Base-by-base conservation (phyloP, 2,797 vertebrate species). In the Cheirogaleus major region DNA sequence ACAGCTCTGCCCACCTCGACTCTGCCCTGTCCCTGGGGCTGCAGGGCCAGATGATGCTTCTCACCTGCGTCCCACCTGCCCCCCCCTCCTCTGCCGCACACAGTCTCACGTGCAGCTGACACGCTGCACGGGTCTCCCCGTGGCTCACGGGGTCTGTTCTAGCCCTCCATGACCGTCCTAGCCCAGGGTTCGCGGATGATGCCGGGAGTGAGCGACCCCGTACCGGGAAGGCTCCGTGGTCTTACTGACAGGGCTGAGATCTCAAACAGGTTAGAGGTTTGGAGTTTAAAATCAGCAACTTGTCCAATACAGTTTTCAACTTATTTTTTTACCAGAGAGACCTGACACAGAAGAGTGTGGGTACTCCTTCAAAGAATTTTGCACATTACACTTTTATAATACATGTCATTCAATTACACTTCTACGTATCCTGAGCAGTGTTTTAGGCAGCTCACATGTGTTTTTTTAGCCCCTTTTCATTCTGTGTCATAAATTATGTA, bases 271-370 rank as follows among this genome's bases (percentile, higher is more conserved):
- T 23, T 12, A 32, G 35, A 81, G 78, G 45, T 23, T 23, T 78
- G 25, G n/a, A 65, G 32, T 55, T 95, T 61, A 38, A 92, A 82
- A 89, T 79, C 55, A 59, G 50, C 18, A 57, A 12, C 73, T 50
- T 50, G 41, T 35, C 15, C 59, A 61, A 43, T 2, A 38, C 8
- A 35, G 8, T 63, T 86, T 92, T 79, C 52, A 13, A 65, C 76
- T 91, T 89, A 57, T 84, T 93, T 93, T 94, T 96, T 81, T 72
- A 89, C 50, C 41, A 65, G 41, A 88, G 25, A 90, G 30, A 80
- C 79, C 45, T 30, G 73, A 82, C 23, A 81, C n/a, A 59, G 65
- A 91, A 89, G 61, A 76, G 88, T 52, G 35, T 41, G 25, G 27
- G 61, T 55, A 30, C 18, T 63, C 87, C 67, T 69, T 63, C 67